Conservation (phyloP, 1,140 invertebrate species). For the Ridgeia piscesae region DNA sequence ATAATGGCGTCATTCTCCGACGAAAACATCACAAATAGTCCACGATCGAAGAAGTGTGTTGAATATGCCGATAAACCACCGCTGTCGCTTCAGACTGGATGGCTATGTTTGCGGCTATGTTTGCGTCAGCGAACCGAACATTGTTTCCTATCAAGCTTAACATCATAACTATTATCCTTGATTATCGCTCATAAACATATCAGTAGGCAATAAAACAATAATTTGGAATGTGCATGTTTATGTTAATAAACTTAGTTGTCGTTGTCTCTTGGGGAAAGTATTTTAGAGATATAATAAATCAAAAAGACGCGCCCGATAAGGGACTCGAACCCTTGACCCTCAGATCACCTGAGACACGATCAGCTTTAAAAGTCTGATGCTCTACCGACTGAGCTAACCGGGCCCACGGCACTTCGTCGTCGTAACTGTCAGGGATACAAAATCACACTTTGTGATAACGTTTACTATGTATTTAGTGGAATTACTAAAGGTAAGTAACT, state of each 20-base stretch:
- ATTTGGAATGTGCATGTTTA: background rate
- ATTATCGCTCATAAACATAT: background rate
- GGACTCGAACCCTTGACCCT: constrained; percentile 3
- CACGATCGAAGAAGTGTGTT: background rate
- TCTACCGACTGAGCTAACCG: constrained; percentile 3
- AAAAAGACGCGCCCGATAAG: background rate
- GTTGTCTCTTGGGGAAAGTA: background rate
- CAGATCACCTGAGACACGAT: background rate
- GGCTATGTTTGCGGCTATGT: no score
- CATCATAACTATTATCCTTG: background rate
- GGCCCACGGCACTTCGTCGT: background rate
- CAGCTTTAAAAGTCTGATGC: constrained; percentile 5
- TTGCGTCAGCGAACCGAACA: background rate
- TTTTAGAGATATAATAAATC: background rate
- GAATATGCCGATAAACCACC: background rate
- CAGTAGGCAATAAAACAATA: background rate
- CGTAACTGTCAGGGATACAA: background rate
- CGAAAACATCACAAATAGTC: background rate
- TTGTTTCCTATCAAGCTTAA: background rate
- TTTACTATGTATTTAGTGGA: background rate
- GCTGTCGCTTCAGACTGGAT: background rate
- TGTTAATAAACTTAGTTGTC: background rate
- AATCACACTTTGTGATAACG: background rate
- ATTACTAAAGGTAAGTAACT: background rate
- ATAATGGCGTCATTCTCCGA: background rate